A percentile compares a stretch with the other conserved stretches of the same genome.
phyloP scores from a whole-genome alignment of 1,140 invertebrate genomes.

The Propsilocerus akamusi region DNA sequence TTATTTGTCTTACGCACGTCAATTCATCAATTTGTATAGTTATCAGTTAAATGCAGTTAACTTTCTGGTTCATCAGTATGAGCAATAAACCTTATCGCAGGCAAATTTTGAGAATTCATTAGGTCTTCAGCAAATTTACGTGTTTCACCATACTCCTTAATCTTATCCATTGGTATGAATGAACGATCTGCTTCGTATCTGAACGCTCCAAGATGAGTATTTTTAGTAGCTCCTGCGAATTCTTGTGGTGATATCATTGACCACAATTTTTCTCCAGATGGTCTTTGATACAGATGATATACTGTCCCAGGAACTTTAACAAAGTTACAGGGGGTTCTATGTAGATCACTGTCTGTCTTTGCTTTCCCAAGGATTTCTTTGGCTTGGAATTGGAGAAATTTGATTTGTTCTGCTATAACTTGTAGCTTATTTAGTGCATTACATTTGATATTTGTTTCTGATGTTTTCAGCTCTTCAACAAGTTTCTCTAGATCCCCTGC shows the following conservation, averaged over 20 bases:
- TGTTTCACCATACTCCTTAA: constrained; percentile 15
- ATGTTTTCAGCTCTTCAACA: neutral
- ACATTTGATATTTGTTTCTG: neutral
- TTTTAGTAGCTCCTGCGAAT: constrained; percentile 36
- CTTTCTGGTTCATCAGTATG: no score
- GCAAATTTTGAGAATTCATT: neutral
- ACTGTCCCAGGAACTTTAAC: constrained; percentile 45
- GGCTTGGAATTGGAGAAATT: constrained; percentile 42
- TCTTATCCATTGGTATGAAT: constrained; percentile 38
- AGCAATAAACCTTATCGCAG: neutral
- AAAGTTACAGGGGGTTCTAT: constrained; percentile 53
- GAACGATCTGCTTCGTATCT: constrained; percentile 44
- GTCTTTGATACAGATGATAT: constrained; percentile 50
- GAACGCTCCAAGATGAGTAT: constrained; percentile 42
- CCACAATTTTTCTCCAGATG: constrained; percentile 43
- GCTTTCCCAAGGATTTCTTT: constrained; percentile 40
- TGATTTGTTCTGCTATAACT: constrained; percentile 22
- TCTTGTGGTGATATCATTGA: constrained; percentile 56
- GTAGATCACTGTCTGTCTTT: constrained; percentile 32
- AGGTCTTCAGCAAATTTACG: neutral
- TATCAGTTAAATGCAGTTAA: no score
- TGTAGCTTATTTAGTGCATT: neutral
- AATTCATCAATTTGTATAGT: no score
- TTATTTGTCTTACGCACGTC: no score
- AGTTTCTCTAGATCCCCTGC: neutral